Conservation (phyloP, 92 coral and sea anemone species). For the Palythoa heliodiscus region DNA sequence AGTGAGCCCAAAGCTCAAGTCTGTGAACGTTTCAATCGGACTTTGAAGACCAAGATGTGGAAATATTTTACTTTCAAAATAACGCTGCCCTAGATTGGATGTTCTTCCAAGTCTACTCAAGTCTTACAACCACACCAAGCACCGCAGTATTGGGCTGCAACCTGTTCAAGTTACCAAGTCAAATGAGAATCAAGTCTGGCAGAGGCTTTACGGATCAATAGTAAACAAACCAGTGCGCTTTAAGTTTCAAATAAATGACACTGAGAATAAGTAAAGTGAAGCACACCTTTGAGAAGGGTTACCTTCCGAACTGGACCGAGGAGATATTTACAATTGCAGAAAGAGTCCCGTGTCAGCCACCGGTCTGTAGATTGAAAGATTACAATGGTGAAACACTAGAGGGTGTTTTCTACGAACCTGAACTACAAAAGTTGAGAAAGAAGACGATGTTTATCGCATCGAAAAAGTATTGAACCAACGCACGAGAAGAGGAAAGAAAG, state of each 20-base stretch:
- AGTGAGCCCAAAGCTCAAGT: constrained; percentile 48
- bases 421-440: constrained; percentile 27
- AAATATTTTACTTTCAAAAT: constrained; percentile 43
- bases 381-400: constrained; percentile 47
- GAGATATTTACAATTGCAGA: constrained; percentile 51
- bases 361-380: constrained; percentile 48
- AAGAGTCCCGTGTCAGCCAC: constrained; percentile 2
- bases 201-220: not conserved
- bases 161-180: too few species aligned
- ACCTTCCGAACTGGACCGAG: constrained; percentile 55
- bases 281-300: constrained; percentile 46
- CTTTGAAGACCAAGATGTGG: constrained; percentile 47
- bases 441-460: not conserved
- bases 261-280: constrained; percentile 45
- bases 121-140: too few species aligned
- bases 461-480: constrained; percentile 35
- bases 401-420: constrained; percentile 54
- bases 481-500: constrained; percentile 43
- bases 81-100: too few species aligned
- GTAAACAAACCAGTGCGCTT: not conserved
- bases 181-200: not conserved
- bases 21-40: constrained; percentile 47
- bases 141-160: too few species aligned
- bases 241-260: constrained; percentile 19
- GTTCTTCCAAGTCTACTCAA: constrained; percentile 30